Evolutionary conservation across 2,888 invertebrate species (phyloP).

Genomic region (Autographa gamma): DNA sequence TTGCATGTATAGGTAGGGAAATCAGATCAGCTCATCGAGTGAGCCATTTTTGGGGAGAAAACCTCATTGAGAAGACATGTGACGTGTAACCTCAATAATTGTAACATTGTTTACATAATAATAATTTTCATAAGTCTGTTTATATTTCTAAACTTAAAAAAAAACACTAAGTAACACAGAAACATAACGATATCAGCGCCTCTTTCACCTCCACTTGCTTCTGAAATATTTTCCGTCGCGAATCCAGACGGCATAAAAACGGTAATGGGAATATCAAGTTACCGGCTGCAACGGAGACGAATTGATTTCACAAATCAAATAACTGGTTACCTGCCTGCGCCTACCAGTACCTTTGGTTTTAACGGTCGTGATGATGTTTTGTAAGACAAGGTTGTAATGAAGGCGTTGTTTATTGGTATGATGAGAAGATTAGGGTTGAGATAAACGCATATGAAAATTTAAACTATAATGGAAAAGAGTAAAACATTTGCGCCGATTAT

Average conservation of each 20-base stretch:
- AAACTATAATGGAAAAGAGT: too few relatives aligned
- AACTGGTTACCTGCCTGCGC: conserved; percentile 63
- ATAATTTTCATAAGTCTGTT: background rate
- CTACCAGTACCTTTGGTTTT: conserved; percentile 15
- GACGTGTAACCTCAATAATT: too few relatives aligned
- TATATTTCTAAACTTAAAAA: background rate
- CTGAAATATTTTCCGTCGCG: conserved; percentile 27
- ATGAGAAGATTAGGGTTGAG: too few relatives aligned
- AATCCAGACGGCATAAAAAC: conserved; percentile 51
- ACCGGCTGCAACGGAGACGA: conserved; percentile 76
- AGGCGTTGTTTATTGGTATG: background rate
- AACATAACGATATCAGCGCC: background rate
- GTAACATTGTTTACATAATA: background rate
- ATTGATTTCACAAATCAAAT: conserved; percentile 83
- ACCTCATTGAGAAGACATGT: too few relatives aligned
- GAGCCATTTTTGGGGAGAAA: too few relatives aligned
- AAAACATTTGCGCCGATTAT: too few relatives aligned
- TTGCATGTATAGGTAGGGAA: too few relatives aligned
- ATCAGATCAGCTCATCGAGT: too few relatives aligned
- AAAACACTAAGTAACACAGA: background rate
- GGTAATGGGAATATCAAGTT: conserved; percentile 79
- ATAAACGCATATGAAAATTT: too few relatives aligned
- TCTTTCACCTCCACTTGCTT: conserved; percentile 18
- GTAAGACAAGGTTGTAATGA: background rate
- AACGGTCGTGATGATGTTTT: conserved; percentile 19